These are phyloP conservation scores for Parapsyche elsis DNA, from an alignment of 1,140 invertebrate genomes.

Conservation along the genomic window DNA sequence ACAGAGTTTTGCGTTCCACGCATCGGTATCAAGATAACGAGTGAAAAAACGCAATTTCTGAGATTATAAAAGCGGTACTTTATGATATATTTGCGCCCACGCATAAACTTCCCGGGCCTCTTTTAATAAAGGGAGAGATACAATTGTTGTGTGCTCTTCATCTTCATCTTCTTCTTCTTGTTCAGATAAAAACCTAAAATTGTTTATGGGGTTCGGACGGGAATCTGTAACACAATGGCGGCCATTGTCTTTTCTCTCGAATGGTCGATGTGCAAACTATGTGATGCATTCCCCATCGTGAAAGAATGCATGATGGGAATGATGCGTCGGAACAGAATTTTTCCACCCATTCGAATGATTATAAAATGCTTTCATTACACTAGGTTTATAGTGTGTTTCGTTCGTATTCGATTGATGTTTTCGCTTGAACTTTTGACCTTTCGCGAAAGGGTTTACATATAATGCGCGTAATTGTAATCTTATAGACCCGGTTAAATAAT, in stretches of 20 bases:
- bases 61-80: neutral
- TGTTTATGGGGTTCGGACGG: slow-evolving; percentile 8
- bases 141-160: slow-evolving; percentile 1
- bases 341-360: neutral
- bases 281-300: neutral
- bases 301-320: neutral
- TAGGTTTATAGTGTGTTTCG: neutral
- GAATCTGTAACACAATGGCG: slow-evolving; percentile 18
- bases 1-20: neutral
- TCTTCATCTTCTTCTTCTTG: neutral
- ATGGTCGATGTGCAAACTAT: neutral
- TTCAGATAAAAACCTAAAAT: neutral
- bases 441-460: too few relatives aligned
- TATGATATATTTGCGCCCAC: slow-evolving; percentile 20
- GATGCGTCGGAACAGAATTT: neutral
- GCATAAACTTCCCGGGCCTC: neutral
- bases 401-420: neutral
- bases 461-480: neutral
- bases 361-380: neutral
- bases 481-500: neutral
- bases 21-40: neutral
- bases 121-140: neutral
- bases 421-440: neutral
- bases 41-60: slow-evolving; percentile 8
- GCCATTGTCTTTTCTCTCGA: neutral